Percentiles rank a stretch among this genome's conserved stretches.
Evolutionary conservation across 2,888 invertebrate genomes (phyloP).

Genomic region (Scrobipalpa costella): DNA sequence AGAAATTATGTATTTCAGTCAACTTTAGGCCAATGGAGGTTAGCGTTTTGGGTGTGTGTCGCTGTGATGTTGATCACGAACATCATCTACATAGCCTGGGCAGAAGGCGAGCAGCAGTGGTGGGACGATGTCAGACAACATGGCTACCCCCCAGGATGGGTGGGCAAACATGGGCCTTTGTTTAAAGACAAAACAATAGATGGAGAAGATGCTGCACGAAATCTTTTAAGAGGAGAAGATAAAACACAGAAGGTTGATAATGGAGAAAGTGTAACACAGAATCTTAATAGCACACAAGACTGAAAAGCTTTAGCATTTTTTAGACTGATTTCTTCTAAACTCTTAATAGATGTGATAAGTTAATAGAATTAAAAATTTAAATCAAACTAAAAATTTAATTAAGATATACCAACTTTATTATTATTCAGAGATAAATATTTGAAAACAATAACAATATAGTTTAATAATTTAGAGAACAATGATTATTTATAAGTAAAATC

Average conservation of each 20-base stretch:
- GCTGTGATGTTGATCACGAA: constrained; percentile 83
- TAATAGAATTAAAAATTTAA: too few relatives aligned
- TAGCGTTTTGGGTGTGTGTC: constrained; percentile 87
- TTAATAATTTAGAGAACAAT: too few relatives aligned
- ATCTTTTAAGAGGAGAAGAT: too few relatives aligned
- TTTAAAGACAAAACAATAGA: constrained; percentile 41
- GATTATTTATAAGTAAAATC: neutral
- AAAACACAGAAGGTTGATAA: too few relatives aligned
- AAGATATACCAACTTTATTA: neutral
- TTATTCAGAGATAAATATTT: too few relatives aligned
- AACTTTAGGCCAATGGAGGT: constrained; percentile 73
- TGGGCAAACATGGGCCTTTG: constrained; percentile 56
- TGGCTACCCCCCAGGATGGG: constrained; percentile 67
- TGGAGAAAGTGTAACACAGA: too few relatives aligned
- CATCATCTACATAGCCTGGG: constrained; percentile 83
- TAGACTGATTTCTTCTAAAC: too few relatives aligned
- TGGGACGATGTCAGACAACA: constrained; percentile 84
- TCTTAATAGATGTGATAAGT: too few relatives aligned
- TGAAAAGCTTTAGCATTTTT: too few relatives aligned
- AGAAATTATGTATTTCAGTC: constrained; percentile 64
- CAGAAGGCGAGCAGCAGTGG: constrained; percentile 85
- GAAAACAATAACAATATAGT: too few relatives aligned
- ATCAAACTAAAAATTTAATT: neutral
- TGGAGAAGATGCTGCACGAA: neutral
- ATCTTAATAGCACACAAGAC: too few relatives aligned